Base-by-base conservation (phyloP, 2,113 vertebrate species). In the Aegotheles bennettii region DNA sequence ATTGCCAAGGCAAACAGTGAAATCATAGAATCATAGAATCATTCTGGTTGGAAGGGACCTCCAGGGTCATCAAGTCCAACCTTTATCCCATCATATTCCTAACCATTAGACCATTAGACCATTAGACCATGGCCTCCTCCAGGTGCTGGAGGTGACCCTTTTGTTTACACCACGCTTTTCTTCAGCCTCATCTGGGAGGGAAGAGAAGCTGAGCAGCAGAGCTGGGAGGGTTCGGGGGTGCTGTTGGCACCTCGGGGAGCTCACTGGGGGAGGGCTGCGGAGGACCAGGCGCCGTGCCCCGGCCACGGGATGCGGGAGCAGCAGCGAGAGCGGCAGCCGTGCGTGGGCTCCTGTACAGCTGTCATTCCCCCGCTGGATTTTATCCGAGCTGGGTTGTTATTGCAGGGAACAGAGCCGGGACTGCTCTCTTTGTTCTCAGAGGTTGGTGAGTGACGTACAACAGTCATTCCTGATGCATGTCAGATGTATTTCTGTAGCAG, bases 341-440 rank as follows among this genome's bases (percentile, higher is more conserved):
- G 3, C 3, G 2, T 20, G n/a, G 31, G 31, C 9, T 68, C 20
- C 31, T 51, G 28, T 8, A 13, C 31, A 28, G 50, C 79, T 47
- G 16, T 18, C 53, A 2, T 12, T 24, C 48, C 20, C 0, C 1
- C 0, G 4, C 10, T 3, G 16, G 16, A 5, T 40, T 68, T 51
- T 13, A 19, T 16, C 50, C 16, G 0, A 6, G 60, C 57, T 8
- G 3, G 3, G 67, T 28, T 18, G 53, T 10, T 56, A 2, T 0
- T 38, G 33, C 50, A 2, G 67, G 77, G 80, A 74, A 6, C 35
- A 1, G 56, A 51, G 83, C 71, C 2, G 51, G 89, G 56, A 67
- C 38, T 3, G 21, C 68, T 89, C 10, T 10, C 85, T 71, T 26
- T 86, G 76, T 61, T 61, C 87, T 43, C 21, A 0, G 4, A 56